These are phyloP conservation scores for Eidolon dupreanum DNA, from an alignment of 2,797 vertebrate genomes.

Conservation along the genomic window DNA sequence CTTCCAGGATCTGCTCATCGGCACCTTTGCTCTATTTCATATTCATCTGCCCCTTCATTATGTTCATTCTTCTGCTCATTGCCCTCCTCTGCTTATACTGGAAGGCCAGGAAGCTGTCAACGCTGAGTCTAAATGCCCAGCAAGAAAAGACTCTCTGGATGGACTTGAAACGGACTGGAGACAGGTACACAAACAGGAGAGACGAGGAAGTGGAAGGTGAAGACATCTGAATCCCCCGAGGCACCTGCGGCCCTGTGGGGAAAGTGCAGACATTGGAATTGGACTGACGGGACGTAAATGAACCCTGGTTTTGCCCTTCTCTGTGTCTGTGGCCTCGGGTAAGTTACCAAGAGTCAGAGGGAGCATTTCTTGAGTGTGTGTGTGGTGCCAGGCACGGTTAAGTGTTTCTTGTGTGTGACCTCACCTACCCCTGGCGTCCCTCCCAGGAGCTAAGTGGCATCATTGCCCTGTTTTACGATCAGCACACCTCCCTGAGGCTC, in stretches of 20 bases:
- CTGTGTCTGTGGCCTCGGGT: neutral
- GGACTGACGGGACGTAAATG: neutral
- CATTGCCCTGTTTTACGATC: too few species aligned
- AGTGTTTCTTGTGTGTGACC: neutral
- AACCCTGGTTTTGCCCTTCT: neutral
- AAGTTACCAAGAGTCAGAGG: neutral
- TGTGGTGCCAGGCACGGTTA: neutral
- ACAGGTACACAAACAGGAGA: fast-evolving
- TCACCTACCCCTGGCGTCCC: neutral
- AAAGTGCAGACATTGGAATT: too few species aligned
- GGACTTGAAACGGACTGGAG: conserved; percentile 26
- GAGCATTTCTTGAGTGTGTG: fast-evolving
- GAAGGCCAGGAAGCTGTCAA: conserved; percentile 49
- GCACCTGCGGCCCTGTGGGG: neutral
- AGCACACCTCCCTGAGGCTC: neutral
- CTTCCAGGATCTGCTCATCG: conserved; percentile 81
- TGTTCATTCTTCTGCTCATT: conserved; percentile 68
- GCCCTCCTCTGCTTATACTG: conserved; percentile 53
- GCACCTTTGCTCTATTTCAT: conserved; percentile 79
- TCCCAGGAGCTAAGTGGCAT: neutral
- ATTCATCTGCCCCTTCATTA: conserved; percentile 67
- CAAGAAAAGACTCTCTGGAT: conserved; percentile 55
- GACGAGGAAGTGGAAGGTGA: neutral
- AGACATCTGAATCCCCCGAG: neutral
- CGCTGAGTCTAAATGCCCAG: fast-evolving